Percentiles rank a stretch among this genome's conserved stretches.
phyloP scores from a whole-genome alignment of 1,140 invertebrate species.

The Pachyrhynchus sulphureomaculatus region DNA sequence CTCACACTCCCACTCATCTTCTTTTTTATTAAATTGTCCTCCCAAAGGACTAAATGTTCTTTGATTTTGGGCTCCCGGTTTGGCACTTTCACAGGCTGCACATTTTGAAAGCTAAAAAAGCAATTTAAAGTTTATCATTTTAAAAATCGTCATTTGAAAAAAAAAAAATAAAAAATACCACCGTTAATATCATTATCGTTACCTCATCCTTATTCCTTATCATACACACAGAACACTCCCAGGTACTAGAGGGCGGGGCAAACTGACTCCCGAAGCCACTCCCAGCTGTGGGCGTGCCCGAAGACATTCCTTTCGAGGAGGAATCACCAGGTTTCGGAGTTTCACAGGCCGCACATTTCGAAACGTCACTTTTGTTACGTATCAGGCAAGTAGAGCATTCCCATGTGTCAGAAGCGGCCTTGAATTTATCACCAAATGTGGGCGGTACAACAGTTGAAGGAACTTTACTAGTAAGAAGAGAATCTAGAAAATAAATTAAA shows the following conservation, averaged over 20 bases:
- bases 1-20: constrained; percentile 50
- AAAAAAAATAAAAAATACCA: too few species aligned
- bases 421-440: constrained; percentile 43
- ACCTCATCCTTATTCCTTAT: constrained; percentile 61
- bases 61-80: neutral
- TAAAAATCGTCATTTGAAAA: too few species aligned
- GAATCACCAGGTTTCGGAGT: constrained; percentile 48
- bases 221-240: constrained; percentile 68
- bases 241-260: constrained; percentile 50
- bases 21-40: constrained; percentile 38
- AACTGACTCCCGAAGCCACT: constrained; percentile 29
- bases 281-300: constrained; percentile 15
- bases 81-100: constrained; percentile 1
- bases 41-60: constrained; percentile 14
- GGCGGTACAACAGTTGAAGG: neutral
- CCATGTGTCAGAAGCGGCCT: constrained; percentile 51
- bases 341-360: constrained; percentile 65
- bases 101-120: neutral
- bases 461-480: neutral
- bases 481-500: too few species aligned
- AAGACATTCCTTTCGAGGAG: neutral
- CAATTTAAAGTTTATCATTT: neutral
- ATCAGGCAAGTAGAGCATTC: constrained; percentile 63
- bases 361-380: constrained; percentile 57
- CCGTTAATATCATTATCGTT: neutral